Percentiles rank a stretch among this genome's conserved stretches.
Evolutionary conservation across 2,113 vertebrate genomes (phyloP).

Genomic region (Pituophis catenifer): DNA sequence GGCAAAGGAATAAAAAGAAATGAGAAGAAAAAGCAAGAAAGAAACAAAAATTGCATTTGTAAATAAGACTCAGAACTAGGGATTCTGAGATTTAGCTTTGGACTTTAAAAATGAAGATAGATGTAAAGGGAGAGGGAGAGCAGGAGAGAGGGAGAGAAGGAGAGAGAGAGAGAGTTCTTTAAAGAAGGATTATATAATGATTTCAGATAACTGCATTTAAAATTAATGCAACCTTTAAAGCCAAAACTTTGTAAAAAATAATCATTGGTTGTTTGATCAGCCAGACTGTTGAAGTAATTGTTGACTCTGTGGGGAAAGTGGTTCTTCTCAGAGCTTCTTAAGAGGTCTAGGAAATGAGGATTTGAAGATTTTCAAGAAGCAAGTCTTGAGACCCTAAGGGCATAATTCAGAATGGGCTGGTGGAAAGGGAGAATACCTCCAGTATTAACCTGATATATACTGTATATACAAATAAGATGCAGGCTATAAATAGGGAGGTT

Average conservation of each 20-base stretch:
- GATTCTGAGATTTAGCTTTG: background rate
- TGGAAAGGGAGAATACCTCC: background rate
- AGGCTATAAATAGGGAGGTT: too few relatives aligned
- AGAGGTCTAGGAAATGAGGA: background rate
- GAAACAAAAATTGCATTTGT: background rate
- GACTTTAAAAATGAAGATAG: background rate
- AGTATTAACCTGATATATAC: background rate
- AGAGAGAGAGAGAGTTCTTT: background rate
- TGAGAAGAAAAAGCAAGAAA: background rate
- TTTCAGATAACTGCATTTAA: conserved; percentile 4
- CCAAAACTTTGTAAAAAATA: background rate
- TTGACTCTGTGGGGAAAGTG: conserved; percentile 2
- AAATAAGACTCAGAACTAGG: background rate
- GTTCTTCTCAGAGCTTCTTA: background rate
- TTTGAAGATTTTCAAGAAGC: conserved; percentile 18
- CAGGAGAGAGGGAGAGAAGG: fast-evolving
- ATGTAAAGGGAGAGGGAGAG: background rate
- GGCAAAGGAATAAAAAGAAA: background rate
- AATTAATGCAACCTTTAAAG: conserved; percentile 1
- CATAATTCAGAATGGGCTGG: background rate
- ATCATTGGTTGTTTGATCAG: background rate
- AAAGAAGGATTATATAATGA: background rate
- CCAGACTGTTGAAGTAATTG: background rate
- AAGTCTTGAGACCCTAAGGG: conserved; percentile 8
- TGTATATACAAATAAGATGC: too few relatives aligned